phyloP scores from a whole-genome alignment of 2,113 vertebrate genomes.

The Jacana jacana region DNA sequence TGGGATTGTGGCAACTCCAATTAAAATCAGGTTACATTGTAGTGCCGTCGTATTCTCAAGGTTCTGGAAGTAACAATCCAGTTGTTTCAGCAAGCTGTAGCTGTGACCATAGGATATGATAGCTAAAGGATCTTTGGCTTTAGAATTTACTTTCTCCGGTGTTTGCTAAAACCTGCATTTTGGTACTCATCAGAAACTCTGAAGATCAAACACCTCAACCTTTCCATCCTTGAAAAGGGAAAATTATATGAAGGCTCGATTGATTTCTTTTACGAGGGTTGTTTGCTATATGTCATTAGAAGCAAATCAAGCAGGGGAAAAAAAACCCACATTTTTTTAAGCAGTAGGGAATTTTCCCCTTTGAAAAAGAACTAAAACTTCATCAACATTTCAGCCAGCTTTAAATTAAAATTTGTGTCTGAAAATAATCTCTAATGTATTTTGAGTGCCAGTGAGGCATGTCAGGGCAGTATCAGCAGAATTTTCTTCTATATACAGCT shows the following conservation, averaged over 20 bases:
- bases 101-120: background rate
- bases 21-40: background rate
- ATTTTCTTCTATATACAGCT: background rate
- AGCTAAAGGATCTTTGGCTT: background rate
- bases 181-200: background rate
- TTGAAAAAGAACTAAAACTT: slow-evolving; percentile 31
- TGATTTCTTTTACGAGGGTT: slow-evolving; percentile 11
- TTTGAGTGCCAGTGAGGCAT: background rate
- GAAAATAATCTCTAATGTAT: slow-evolving; percentile 33
- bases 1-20: background rate
- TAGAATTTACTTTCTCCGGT: background rate
- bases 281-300: background rate
- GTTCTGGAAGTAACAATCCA: background rate
- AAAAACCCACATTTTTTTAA: background rate
- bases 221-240: background rate
- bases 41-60: background rate
- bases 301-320: background rate
- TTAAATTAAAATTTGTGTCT: slow-evolving; percentile 26
- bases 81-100: background rate
- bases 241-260: background rate
- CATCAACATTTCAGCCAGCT: slow-evolving; percentile 30
- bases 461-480: background rate
- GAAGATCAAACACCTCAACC: background rate
- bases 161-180: background rate
- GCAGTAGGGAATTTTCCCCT: background rate